Conservation (phyloP, 2,888 invertebrate genomes). For the Drosophila nigricruria region DNA sequence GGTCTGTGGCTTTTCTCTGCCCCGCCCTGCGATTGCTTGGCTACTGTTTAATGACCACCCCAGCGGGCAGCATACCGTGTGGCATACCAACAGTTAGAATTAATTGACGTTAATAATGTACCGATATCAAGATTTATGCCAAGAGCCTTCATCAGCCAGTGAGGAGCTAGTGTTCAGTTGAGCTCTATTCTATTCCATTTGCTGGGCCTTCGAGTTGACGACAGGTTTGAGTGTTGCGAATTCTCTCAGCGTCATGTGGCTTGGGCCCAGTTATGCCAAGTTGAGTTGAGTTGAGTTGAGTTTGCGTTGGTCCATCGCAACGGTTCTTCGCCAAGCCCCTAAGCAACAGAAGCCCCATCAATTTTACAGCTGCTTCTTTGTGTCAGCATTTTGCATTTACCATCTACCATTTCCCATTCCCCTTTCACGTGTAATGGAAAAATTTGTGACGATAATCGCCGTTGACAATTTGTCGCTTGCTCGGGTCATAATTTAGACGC, state of each 20-base stretch:
- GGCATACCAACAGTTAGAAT: slow-evolving; percentile 74
- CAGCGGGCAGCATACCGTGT: slow-evolving; percentile 46
- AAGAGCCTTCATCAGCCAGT: slow-evolving; percentile 36
- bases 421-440: slow-evolving; percentile 41
- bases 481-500: slow-evolving; percentile 39
- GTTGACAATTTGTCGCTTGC: slow-evolving; percentile 66
- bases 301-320: slow-evolving; percentile 59
- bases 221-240: slow-evolving; percentile 41
- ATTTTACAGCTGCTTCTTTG: slow-evolving; percentile 63
- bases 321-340: slow-evolving; percentile 47
- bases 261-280: background rate
- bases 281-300: slow-evolving; percentile 20
- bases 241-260: slow-evolving; percentile 24
- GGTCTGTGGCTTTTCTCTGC: slow-evolving; percentile 7
- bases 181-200: slow-evolving; percentile 40
- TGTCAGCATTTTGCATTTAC: slow-evolving; percentile 54
- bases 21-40: slow-evolving; percentile 34
- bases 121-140: slow-evolving; percentile 75
- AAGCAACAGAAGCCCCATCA: slow-evolving; percentile 38
- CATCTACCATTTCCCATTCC: slow-evolving; percentile 27
- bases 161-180: background rate
- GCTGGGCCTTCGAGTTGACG: slow-evolving; percentile 35
- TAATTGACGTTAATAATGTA: slow-evolving; percentile 80
- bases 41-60: slow-evolving; percentile 70
- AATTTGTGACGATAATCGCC: slow-evolving; percentile 45